A percentile compares a stretch with the other conserved stretches of the same genome.
phyloP scores from a whole-genome alignment of 1,140 invertebrate genomes.

The Campoletis sonorensis region DNA sequence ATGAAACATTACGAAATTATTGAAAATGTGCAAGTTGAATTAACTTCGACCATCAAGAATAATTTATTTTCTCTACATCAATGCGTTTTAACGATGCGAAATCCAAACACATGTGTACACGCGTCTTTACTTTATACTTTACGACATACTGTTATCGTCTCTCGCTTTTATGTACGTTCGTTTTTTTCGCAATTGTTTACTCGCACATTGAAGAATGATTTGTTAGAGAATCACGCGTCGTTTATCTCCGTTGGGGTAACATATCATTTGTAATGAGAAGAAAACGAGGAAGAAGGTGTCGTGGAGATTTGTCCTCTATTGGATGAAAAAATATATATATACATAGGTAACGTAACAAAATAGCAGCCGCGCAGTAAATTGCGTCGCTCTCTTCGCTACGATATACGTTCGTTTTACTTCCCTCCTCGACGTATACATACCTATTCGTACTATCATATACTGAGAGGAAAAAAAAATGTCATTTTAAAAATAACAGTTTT shows the following conservation, averaged over 20 bases:
- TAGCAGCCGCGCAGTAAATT: too few species aligned
- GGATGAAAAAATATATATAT: neutral
- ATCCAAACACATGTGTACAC: neutral
- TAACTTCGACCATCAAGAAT: neutral
- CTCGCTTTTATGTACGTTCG: neutral
- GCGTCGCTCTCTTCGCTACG: too few species aligned
- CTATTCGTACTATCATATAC: too few species aligned
- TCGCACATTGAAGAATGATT: neutral
- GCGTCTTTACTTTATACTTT: constrained; percentile 20
- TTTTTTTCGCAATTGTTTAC: constrained; percentile 12
- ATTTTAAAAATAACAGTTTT: too few species aligned
- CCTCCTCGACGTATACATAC: too few species aligned
- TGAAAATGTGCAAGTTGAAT: neutral
- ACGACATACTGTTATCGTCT: constrained; percentile 2
- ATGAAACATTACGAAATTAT: too few species aligned
- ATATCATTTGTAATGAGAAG: neutral
- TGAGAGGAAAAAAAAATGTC: too few species aligned
- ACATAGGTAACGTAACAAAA: too few species aligned
- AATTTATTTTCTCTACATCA: neutral
- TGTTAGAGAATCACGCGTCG: neutral
- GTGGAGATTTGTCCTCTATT: neutral
- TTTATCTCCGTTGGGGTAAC: neutral
- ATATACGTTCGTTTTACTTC: too few species aligned
- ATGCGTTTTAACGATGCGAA: constrained; percentile 3
- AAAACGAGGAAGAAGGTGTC: constrained; percentile 3